Evolutionary conservation across 2,888 invertebrate genomes (phyloP), one percentile per base, ranked within the genome.

Genomic region (Luperina nickerlii): DNA sequence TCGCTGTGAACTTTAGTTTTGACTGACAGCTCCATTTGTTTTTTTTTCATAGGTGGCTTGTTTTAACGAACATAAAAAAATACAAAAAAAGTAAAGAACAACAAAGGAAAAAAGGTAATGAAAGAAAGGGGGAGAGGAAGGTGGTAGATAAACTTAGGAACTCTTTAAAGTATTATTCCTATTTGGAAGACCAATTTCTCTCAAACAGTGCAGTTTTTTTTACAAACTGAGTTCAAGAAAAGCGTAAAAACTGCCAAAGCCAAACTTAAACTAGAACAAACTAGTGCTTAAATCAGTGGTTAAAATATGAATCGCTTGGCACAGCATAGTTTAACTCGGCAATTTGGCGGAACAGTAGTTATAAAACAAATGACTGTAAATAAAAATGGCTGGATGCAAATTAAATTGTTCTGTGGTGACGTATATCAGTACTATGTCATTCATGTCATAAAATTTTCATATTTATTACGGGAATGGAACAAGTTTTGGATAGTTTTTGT

Each of bases 341-440:
- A 81, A 84, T 87, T 90, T 88, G 62, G 79, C 71, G 62, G 32
- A 62, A 68, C 80, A 78, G 87, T 84, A 81, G 76, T 86, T 76
- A 88, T 89, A 88, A 89, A 91, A 86, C 85, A 86, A 82, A 87
- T 89, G 82, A 84, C 73, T 54, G 75, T 87, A 67, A 71, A 91
- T 90, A 90, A 92, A 91, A 88, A 85, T 81, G 87, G 90, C 88
- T 86, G 82, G 68, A 90, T 89, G 88, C 87, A 91, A 90, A 91
- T 92, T 82, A 86, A 88, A 88, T 84, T 73, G 87, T 80, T 78
- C 68, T 79, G 88, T 57, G 88, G 89, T 85, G 76, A 84, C 81
- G 75, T 83, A 82, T 77, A 79, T 82, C 63, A 80, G 78, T 77
- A 84, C 78, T 81, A 79, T 48, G 81, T 81, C 76, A 82, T 77